These are phyloP conservation scores for Erythrocercus mccallii DNA, from an alignment of 2,113 vertebrate genomes.

Conservation along the genomic window DNA sequence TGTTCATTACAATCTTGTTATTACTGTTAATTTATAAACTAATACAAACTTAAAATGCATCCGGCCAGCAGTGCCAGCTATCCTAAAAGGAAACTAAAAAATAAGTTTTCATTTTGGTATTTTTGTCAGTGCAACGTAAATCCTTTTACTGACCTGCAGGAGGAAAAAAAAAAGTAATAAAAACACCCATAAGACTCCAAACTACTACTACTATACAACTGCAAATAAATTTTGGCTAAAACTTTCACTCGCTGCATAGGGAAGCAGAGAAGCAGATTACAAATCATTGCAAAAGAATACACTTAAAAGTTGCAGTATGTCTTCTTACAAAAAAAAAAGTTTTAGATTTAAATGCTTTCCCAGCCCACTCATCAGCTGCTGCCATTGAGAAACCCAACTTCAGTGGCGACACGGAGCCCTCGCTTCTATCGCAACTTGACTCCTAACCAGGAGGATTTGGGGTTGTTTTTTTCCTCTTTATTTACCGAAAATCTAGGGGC, in stretches of 20 bases:
- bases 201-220: conserved; percentile 72
- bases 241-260: conserved; percentile 60
- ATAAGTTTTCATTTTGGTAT: conserved; percentile 93
- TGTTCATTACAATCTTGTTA: conserved; percentile 95
- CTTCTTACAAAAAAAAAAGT: conserved; percentile 4
- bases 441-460: neutral
- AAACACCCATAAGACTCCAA: conserved; percentile 75
- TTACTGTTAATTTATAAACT: conserved; percentile 98
- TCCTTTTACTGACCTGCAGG: conserved; percentile 98
- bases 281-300: conserved; percentile 66
- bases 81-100: conserved; percentile 89
- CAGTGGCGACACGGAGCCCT: neutral
- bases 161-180: conserved; percentile 80
- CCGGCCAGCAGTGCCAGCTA: conserved; percentile 99
- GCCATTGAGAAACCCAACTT: conserved; percentile 11
- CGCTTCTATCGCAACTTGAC: neutral
- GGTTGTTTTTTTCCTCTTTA: neutral
- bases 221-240: conserved; percentile 64
- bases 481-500: conserved; percentile 24
- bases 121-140: conserved; percentile 91
- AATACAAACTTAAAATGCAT: conserved; percentile 96
- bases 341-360: conserved; percentile 40
- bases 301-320: conserved; percentile 62
- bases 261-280: conserved; percentile 70
- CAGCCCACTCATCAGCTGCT: neutral